Percentiles rank a stretch among this genome's conserved stretches.
Evolutionary conservation across 2,888 invertebrate species (phyloP).

Genomic region (Minunthozetes semirufus): DNA sequence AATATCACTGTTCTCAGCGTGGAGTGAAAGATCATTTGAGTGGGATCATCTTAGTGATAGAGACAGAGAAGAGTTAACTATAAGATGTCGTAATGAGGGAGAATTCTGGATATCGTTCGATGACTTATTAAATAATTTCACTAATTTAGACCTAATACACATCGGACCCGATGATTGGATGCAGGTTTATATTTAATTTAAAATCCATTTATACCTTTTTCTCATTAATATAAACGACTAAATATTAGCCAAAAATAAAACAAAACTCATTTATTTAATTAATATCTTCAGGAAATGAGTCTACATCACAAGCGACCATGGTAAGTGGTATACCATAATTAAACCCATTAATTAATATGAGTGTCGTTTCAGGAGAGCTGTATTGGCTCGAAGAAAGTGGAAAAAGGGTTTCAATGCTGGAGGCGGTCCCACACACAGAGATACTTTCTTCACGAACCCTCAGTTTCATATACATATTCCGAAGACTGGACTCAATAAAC

Average conservation of each 20-base stretch:
- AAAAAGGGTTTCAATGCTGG: slow-evolving; percentile 64
- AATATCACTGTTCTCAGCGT: slow-evolving; percentile 51
- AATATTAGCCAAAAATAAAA: no score
- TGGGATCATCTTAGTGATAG: slow-evolving; percentile 61
- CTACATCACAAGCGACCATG: slow-evolving; percentile 63
- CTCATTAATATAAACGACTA: neutral
- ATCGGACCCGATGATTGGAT: slow-evolving; percentile 70
- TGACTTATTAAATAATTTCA: slow-evolving; percentile 62
- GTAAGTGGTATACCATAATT: neutral
- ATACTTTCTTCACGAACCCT: slow-evolving; percentile 49
- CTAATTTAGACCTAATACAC: slow-evolving; percentile 64
- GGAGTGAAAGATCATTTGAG: slow-evolving; percentile 63
- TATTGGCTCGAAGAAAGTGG: slow-evolving; percentile 62
- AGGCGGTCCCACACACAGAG: slow-evolving; percentile 58
- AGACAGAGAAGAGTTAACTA: slow-evolving; percentile 59
- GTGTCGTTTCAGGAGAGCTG: slow-evolving; percentile 54
- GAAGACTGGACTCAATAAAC: slow-evolving; percentile 58
- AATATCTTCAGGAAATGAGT: slow-evolving; percentile 52
- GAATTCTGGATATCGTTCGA: slow-evolving; percentile 68
- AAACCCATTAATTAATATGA: neutral
- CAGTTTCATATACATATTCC: slow-evolving; percentile 62
- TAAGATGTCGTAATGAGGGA: slow-evolving; percentile 59
- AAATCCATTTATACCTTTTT: neutral
- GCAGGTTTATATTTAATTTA: slow-evolving; percentile 48
- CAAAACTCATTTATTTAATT: no score